Percentiles rank a stretch among this genome's conserved stretches.
Evolutionary conservation across 1,140 invertebrate genomes (phyloP).

Genomic region (Bombus confusus): DNA sequence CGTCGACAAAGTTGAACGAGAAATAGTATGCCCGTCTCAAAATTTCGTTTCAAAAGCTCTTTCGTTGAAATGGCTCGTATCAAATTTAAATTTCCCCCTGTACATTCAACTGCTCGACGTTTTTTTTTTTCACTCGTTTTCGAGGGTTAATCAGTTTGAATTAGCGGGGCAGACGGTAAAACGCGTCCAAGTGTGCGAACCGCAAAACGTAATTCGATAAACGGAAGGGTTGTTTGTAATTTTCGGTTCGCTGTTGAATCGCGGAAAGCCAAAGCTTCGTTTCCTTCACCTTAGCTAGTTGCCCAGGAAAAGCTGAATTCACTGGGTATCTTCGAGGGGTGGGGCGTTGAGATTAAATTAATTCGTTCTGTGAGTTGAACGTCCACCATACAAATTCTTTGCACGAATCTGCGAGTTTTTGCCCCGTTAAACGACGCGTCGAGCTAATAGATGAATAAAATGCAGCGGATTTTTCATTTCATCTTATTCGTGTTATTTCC

Average conservation of each 20-base stretch:
- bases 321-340: too few species aligned
- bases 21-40: not conserved
- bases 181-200: not conserved
- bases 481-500: not conserved
- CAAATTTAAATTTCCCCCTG: not conserved
- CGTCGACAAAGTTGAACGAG: not conserved
- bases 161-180: not conserved
- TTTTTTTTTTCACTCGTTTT: not conserved
- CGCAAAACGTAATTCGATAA: constrained; percentile 19
- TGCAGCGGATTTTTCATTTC: not conserved
- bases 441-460: not conserved
- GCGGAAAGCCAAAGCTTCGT: not conserved
- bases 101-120: too few species aligned
- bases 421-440: not conserved
- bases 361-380: not conserved
- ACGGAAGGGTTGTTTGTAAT: constrained; percentile 3
- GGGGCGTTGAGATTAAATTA: constrained; percentile 2
- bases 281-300: not conserved
- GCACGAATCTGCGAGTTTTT: not conserved
- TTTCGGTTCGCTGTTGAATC: not conserved
- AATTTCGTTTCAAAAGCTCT: not conserved
- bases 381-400: constrained; percentile 3
- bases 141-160: constrained; percentile 3
- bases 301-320: not conserved
- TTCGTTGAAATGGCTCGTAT: not conserved